Conservation (phyloP, 2,113 vertebrate genomes). For the Dipodomys stephensi region DNA sequence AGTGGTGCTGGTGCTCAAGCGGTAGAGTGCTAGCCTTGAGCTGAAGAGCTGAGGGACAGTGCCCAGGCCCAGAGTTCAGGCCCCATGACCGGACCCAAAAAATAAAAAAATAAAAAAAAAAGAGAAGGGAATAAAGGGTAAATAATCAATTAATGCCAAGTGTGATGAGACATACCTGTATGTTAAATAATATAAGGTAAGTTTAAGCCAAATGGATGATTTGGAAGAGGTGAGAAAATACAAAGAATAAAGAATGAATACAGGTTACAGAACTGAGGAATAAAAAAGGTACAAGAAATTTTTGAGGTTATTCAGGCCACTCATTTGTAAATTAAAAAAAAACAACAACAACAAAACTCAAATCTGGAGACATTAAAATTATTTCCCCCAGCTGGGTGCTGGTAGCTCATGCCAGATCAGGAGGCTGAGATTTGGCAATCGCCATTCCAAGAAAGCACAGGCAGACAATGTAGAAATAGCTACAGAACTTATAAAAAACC, state of each 20-base stretch:
- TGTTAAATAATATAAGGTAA: not conserved
- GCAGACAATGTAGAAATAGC: not conserved
- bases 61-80: no score
- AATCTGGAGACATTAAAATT: not conserved
- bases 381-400: no score
- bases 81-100: no score
- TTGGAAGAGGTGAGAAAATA: not conserved
- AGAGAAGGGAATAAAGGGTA: not conserved
- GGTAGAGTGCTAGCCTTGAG: no score
- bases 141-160: not conserved
- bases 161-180: not conserved
- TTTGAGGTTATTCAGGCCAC: not conserved
- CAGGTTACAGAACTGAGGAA: not conserved
- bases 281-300: not conserved
- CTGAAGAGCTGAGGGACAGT: no score
- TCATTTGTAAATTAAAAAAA: constrained; percentile 3
- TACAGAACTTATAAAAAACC: constrained; percentile 37
- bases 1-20: no score
- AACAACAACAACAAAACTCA: not conserved
- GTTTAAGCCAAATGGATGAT: constrained; percentile 34
- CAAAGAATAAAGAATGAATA: not conserved
- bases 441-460: no score
- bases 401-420: no score
- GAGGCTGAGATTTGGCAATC: not conserved
- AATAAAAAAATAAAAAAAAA: no score